Conservation (phyloP, 1,140 invertebrate genomes). For the Macrosteles quadrilineatus region DNA sequence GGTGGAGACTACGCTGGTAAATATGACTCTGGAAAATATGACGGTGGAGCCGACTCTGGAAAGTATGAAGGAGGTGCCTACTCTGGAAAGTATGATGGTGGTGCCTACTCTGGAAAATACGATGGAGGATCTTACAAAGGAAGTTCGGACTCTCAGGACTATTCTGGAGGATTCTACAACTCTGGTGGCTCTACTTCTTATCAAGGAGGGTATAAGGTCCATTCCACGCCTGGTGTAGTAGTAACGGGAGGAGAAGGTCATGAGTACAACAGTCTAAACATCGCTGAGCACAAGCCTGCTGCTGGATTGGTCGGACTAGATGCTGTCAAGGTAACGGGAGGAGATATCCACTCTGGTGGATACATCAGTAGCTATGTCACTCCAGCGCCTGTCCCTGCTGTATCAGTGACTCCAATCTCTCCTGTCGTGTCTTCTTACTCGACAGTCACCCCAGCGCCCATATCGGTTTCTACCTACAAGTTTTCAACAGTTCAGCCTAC, state of each 20-base stretch:
- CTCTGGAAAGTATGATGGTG: background rate
- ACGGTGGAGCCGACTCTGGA: constrained; percentile 19
- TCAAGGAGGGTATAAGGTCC: constrained; percentile 12
- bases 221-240: background rate
- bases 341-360: background rate
- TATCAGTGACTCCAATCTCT: constrained; percentile 6
- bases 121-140: constrained; percentile 16
- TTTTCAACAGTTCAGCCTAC: background rate
- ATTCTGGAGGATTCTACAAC: background rate
- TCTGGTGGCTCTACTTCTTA: background rate
- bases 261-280: background rate
- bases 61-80: background rate
- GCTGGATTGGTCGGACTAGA: constrained; percentile 3
- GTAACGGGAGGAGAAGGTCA: background rate
- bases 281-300: constrained; percentile 9
- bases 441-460: constrained; percentile 20
- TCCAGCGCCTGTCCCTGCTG: background rate
- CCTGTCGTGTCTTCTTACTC: constrained; percentile 9
- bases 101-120: constrained; percentile 28
- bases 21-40: background rate
- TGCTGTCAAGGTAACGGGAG: constrained; percentile 8
- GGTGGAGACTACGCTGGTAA: background rate
- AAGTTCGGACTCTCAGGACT: background rate
- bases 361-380: constrained; percentile 1
- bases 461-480: constrained; percentile 18